Evolutionary conservation across 1,140 invertebrate genomes (phyloP).

Genomic region (Leptopilina boulardi): DNA sequence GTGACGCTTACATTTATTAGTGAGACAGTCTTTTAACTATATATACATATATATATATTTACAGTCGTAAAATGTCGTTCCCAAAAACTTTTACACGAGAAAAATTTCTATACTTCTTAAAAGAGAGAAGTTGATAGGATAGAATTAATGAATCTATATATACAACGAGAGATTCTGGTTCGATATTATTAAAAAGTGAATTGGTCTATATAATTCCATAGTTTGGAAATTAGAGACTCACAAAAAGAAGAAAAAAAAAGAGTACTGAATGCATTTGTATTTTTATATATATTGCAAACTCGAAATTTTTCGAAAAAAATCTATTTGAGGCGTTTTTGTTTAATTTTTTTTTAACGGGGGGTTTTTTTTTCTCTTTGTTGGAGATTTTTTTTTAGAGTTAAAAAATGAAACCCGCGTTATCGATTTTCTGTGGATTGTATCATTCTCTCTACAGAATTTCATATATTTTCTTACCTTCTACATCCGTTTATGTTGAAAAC

Average conservation of each 20-base stretch:
- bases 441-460: not conserved
- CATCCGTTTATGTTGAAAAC: slow-evolving; percentile 12
- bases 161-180: slow-evolving; percentile 27
- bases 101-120: not conserved
- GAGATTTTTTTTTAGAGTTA: not conserved
- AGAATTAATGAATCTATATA: not conserved
- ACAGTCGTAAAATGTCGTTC: not conserved
- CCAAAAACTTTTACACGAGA: not conserved
- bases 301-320: not conserved
- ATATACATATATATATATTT: too few relatives aligned
- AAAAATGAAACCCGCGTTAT: not conserved
- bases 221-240: not conserved
- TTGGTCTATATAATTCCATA: not conserved
- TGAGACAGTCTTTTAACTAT: slow-evolving; percentile 1
- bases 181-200: not conserved
- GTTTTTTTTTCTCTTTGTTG: not conserved
- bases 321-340: not conserved
- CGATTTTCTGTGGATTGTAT: not conserved
- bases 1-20: slow-evolving; percentile 9
- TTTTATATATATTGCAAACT: slow-evolving; percentile 29
- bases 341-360: not conserved
- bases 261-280: slow-evolving; percentile 26
- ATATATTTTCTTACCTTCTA: slow-evolving; percentile 13
- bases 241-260: not conserved
- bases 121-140: not conserved